Evolutionary conservation across 2,888 invertebrate species (phyloP), one percentile per base, ranked within the genome.

Genomic region (Eurytoma adleriae): DNA sequence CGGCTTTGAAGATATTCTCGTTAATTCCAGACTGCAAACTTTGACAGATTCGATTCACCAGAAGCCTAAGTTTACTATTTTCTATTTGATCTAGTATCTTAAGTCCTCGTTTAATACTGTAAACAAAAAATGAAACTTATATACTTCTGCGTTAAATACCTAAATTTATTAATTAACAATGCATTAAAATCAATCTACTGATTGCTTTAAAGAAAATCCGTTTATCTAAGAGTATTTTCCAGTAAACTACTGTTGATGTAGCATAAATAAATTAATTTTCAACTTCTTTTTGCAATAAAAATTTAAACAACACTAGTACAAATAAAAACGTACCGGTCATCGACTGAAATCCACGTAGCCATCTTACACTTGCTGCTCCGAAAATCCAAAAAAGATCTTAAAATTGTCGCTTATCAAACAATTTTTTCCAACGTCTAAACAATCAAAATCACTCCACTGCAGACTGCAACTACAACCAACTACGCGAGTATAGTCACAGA

Each of bases 11-110:
- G 56, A 87, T 83, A 66, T 85, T 87, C n/a, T 84, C 79, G 62
- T 78, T 78, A 0, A 71, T 70, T 50, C 78, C 81, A 24, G 84
- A 83, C 52, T 86, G 85, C 16, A 89, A 79, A 7, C 84, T 86
- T 52, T 88, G 87, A 67, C 89, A 89, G 61, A 90, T 86, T 78
- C 86, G 85, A 78, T 86, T 89, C 10, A 87, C 85, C 0, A 90
- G 84, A 3, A 86, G 84, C 3, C 88, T 86, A 20, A 90, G 87
- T 84, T 90, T 90, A 50, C 85, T 85, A 54, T 83, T 88, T 67
- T 90, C 89, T 5, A 90, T 66, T 78, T 84, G 84, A 74, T 85
- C 83, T 16, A 87, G 81, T 56, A 88, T 84, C 4, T 83, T 83
- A 12, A 90, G 74, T 18, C 89, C 90, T 67, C 83, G 80, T 79